These are phyloP conservation scores for Neodiprion virginianus DNA, from an alignment of 1,140 invertebrate genomes.

Conservation along the genomic window DNA sequence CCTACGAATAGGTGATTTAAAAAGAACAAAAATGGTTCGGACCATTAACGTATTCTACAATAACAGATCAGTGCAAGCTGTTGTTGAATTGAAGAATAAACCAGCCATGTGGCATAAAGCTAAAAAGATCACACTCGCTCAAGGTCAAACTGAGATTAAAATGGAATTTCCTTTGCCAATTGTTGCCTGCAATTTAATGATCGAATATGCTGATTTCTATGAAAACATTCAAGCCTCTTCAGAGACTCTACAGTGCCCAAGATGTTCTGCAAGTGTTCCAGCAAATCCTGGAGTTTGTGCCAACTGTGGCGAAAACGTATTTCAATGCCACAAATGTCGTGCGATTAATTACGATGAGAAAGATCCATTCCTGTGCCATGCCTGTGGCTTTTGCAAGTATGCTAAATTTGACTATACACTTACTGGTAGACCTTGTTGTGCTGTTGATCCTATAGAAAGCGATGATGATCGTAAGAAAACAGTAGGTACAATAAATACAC, in stretches of 20 bases:
- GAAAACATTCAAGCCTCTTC: conserved; percentile 81
- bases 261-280: conserved; percentile 94
- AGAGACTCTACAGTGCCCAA: conserved; percentile 94
- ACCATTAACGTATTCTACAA: conserved; percentile 97
- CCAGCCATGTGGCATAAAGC: conserved; percentile 96
- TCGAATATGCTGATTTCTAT: conserved; percentile 98
- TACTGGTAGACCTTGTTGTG: conserved; percentile 89
- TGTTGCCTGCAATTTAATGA: conserved; percentile 98
- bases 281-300: conserved; percentile 97
- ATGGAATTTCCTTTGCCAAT: conserved; percentile 96
- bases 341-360: conserved; percentile 99
- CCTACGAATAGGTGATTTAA: conserved; percentile 92
- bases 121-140: conserved; percentile 86
- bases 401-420: conserved; percentile 98
- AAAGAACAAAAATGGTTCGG: conserved; percentile 96
- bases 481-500: conserved; percentile 85
- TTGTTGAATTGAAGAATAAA: conserved; percentile 96
- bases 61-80: conserved; percentile 93
- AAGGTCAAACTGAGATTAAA: conserved; percentile 94
- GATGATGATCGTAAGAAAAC: conserved; percentile 97
- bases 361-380: conserved; percentile 97
- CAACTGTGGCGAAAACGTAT: conserved; percentile 98
- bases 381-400: conserved; percentile 99
- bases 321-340: conserved; percentile 97
- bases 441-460: conserved; percentile 95